Evolutionary conservation across 2,113 vertebrate genomes (phyloP), one percentile per base, ranked within the genome.

Genomic region (Pantherophis guttatus): DNA sequence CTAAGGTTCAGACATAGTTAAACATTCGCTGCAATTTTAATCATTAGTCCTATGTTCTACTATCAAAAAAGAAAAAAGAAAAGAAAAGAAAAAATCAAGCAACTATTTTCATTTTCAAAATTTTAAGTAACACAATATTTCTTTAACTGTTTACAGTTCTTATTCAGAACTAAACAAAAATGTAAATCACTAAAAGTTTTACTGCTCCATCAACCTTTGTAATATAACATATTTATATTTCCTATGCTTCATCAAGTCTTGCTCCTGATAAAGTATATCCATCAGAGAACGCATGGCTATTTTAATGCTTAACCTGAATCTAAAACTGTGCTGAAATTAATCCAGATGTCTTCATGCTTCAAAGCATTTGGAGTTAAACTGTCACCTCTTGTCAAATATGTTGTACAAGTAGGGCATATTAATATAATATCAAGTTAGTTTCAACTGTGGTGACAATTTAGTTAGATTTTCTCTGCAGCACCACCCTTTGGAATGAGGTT

Each of bases 1-100:
- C 93, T 95, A 55, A 94, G 86, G 96, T 94, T 93, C 96, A 95
- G 95, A 94, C 95, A 95, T 93, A 89, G 1, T 90, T 55, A 93
- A 92, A 92, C 0, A 88, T 93, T 90, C 33, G 93, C 95, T 94
- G 96, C 17, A 59, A 29, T 91, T 48, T 85, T 91, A 57, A 57
- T 90, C 86, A 59, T 26, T 29, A 15, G 5, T 54, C 9, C 21
- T 81, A 21, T 44, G 3, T 58, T 86, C 12, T 90, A 86, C 50
- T 58, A 24, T 39, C 81, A 21, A 23, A n/a, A 50, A 50, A 50
- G 6, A 50, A 50, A 50, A 7, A 81, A 75, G 44, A 48, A 48
- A 48, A 48, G 44, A n/a, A 81, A 81, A 81, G 1, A 39, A 17
- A 17, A 81, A 81, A 39, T 81, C 33, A 81, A 81, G n/a, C 33